Percentiles rank a stretch among this genome's conserved stretches.
Conservation (phyloP, 2,888 invertebrate genomes). For the Unio pictorum region DNA sequence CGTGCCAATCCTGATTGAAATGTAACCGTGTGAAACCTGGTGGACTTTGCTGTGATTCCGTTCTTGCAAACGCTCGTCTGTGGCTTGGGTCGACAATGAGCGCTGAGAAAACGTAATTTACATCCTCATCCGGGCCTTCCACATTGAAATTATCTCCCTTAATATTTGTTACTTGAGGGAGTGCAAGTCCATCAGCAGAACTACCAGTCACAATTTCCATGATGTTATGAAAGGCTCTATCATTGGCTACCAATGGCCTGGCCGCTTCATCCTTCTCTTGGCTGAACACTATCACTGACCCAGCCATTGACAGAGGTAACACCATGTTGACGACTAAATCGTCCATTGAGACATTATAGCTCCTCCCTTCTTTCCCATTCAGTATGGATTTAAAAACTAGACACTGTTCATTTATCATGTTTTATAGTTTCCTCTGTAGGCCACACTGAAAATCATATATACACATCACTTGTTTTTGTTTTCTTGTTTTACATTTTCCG, state of each 20-base stretch:
- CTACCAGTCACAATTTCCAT: conserved; percentile 5
- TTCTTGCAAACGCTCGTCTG: conserved; percentile 2
- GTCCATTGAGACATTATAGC: background rate
- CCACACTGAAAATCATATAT: too few relatives aligned
- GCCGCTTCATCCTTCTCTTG: background rate
- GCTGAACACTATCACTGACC: background rate
- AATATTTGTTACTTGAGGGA: conserved; percentile 2
- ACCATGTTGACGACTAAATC: conserved; percentile 7
- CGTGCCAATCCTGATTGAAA: conserved; percentile 6
- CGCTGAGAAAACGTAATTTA: conserved; percentile 4
- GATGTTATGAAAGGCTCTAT: background rate
- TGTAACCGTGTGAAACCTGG: conserved; percentile 8
- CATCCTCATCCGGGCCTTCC: conserved; percentile 1
- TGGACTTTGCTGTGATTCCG: conserved; percentile 2
- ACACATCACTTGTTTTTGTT: too few relatives aligned
- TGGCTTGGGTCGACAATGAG: conserved; percentile 5
- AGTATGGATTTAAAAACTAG: too few relatives aligned
- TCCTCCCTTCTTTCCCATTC: background rate
- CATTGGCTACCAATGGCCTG: background rate
- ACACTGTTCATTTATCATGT: too few relatives aligned
- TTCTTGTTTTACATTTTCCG: too few relatives aligned
- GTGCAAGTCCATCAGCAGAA: conserved; percentile 5
- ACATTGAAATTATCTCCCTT: background rate
- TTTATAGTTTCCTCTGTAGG: too few relatives aligned
- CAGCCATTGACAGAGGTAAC: conserved; percentile 9